Base-by-base conservation (phyloP, 2,888 invertebrate genomes). In the Horisme vitalbata region DNA sequence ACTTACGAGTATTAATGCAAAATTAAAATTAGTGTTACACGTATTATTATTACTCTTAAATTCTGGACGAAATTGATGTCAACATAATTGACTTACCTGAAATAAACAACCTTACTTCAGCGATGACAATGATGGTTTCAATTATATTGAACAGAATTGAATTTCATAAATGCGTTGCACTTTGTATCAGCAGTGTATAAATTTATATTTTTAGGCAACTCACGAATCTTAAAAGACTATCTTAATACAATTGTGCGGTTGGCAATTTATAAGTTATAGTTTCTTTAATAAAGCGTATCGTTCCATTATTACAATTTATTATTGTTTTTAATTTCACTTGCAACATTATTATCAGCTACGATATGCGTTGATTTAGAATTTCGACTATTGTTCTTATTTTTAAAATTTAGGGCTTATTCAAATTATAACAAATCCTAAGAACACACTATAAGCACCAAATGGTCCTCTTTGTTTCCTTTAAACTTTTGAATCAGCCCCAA, bases 161-260 rank as follows among this genome's bases (percentile, higher is more conserved):
- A 18, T 11, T 35, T 8, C 23, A 31, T 32, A 30, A 23, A 47
- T 36, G 41, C 41, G 18, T 37, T 47, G 33, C 28, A 18, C 12
- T 45, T 32, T 11, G 26, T 33, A 28, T 31, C 21, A 45, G 37
- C 37, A 26, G 43, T 46, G 45, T 34, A 45, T 13, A 26, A 45
- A 47, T 45, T 48, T 47, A 43, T 30, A 45, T 28, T 45, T 43
- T 46, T 33, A 54, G 45, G 51, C 54, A 50, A 50, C 55, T 41
- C 44, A 55, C 33, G 37, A 45, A 48, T 45, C 45, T 45, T 58
- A 53, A 31, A 44, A 44, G 31, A 39, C 51, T 57, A 54, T 43
- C 59, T 63, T 64, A 68, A 68, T 59, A 59, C 65, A 67, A 76
- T 80, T 80, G 79, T 80, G 80, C 79, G 78, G 69, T 78, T 77